Evolutionary conservation across 2,888 invertebrate species (phyloP).

Genomic region (Rotaria macrura): DNA sequence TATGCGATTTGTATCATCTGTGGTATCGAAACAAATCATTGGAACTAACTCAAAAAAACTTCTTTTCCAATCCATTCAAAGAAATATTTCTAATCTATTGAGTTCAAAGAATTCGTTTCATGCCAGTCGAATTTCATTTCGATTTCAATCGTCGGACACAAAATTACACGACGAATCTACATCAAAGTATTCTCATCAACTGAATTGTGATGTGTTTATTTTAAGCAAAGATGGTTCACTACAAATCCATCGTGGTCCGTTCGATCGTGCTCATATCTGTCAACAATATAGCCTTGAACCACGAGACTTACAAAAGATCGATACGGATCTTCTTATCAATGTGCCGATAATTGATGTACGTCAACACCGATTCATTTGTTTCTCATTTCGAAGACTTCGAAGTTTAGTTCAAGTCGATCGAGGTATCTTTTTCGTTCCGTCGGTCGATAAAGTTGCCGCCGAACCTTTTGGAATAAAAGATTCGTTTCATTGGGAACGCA

Average conservation of each 20-base stretch:
- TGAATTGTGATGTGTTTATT: background rate
- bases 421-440: background rate
- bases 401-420: background rate
- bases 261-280: slow-evolving; percentile 14
- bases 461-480: background rate
- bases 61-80: background rate
- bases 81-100: background rate
- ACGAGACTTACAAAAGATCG: background rate
- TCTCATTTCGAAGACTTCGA: background rate
- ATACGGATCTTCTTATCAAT: background rate
- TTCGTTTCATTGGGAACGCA: background rate
- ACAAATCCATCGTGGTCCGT: background rate
- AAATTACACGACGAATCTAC: background rate
- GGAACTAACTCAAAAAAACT: too few species aligned
- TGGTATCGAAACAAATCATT: too few species aligned
- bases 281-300: slow-evolving; percentile 14
- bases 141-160: background rate
- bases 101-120: background rate
- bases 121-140: background rate
- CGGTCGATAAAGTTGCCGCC: background rate
- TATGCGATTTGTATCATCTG: too few species aligned
- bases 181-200: background rate
- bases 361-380: background rate
- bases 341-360: background rate
- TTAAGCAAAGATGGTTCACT: background rate